Evolutionary conservation across 2,888 invertebrate genomes (phyloP), one percentile per base, ranked within the genome.

Genomic region (Calameuta pallipes): DNA sequence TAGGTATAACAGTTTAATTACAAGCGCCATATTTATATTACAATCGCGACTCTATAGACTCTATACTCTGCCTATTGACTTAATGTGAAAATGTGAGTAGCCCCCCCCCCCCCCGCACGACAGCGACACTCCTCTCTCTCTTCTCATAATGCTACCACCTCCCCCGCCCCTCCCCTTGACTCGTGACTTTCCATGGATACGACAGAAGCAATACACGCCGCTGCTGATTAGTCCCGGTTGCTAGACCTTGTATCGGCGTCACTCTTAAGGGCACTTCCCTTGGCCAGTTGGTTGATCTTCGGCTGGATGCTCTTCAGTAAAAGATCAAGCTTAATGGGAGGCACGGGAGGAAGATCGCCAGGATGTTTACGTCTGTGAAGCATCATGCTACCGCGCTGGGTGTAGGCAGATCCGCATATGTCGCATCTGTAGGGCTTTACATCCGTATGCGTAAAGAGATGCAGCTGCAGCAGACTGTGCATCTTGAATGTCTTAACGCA

Each of bases 361-460:
- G 76, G 78, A 68, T 78, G 76, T 11, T 75, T 78, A 13, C 73
- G 70, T 31, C 78, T 78, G 73, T 78, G 78, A 15, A 76, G 56
- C 78, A 76, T 75, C 78, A 78, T 78, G 34, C 75, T 75, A 13
- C 71, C 76, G 23, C 78, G 68, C 31, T 78, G 78, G 33, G 76
- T 78, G 73, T 71, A 76, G 11, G 76, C 56, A n/a, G 71, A 75
- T 4, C 76, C 73, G n/a, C 78, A 78, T 23, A 78, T 78, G 69
- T 78, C 78, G 68, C 78, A 78, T 41, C 76, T n/a, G 36, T 76
- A 78, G 13, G 76, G 78, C 68, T 78, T 78, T 0, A 78, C 76
- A 30, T 73, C 76, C 3, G 76, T 76, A n/a, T 76, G 78, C 11
- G 78, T 78, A 13, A 78, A 76, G 1, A 78, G 36, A 34, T 78